Conservation (phyloP, 2,888 invertebrate genomes). For the Drosophila nr. medialis region DNA sequence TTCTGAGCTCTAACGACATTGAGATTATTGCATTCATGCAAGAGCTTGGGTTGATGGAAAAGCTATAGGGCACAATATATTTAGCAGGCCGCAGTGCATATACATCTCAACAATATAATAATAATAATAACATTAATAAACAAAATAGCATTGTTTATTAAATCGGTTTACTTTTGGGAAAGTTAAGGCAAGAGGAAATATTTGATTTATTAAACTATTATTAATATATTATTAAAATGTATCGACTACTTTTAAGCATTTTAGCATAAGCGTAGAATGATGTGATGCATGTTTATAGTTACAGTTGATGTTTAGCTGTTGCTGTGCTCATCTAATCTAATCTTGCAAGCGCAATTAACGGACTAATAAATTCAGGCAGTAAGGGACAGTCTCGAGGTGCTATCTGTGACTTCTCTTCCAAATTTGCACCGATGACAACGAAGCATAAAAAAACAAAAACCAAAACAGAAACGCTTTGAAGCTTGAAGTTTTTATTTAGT, state of each 20-base stretch:
- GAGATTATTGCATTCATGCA: background rate
- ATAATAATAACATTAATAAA: background rate
- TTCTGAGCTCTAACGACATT: background rate
- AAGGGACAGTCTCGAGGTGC: constrained; percentile 20
- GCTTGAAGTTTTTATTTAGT: constrained; percentile 53
- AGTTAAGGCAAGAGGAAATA: background rate
- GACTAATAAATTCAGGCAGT: constrained; percentile 41
- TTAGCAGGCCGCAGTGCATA: too few species aligned
- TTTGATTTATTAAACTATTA: background rate
- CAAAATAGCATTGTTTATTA: background rate
- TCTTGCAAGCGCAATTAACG: constrained; percentile 27
- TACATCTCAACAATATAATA: too few species aligned
- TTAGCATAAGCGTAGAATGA: background rate
- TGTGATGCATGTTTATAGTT: background rate
- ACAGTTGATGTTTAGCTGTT: background rate
- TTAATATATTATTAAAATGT: background rate
- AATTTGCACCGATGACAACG: constrained; percentile 55
- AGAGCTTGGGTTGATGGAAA: background rate
- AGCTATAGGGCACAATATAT: background rate
- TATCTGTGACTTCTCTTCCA: constrained; percentile 32
- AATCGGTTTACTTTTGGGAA: background rate
- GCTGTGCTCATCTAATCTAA: constrained; percentile 33
- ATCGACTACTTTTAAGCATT: background rate
- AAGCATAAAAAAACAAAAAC: background rate
- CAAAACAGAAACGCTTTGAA: constrained; percentile 13